Base-by-base conservation (phyloP, 2,888 invertebrate species). In the Fragum fragum region DNA sequence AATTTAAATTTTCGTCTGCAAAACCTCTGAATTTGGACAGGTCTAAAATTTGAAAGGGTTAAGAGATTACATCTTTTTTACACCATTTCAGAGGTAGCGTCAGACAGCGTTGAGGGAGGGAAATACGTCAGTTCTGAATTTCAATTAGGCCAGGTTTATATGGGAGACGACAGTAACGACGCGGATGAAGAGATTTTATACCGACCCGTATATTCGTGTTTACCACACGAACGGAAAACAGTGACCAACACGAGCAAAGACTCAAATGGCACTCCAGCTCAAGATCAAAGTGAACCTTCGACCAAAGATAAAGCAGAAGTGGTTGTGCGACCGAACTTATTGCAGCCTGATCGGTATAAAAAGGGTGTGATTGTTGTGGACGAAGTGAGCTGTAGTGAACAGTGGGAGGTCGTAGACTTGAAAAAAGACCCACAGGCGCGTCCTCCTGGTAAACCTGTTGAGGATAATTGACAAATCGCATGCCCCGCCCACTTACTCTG, bases 81-180 rank as follows among this genome's bases (percentile, higher is more conserved):
- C n/a, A n/a, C n/a, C 55, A 21, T 57, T 69, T 92, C 93, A 97
- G 97, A 97, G 91, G 96, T 96, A 79, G 96, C 97, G 32, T 96
- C 96, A 77, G 96, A 96, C 66, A 96, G 96, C 89, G 97, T 97
- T 0, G 97, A 97, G 94, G 97, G 97, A 16, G 97, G 97, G 0
- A 96, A 96, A 94, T 97, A 97, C 95, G 96, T 97, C 66, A 97
- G 97, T 26, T 97, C 97, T 0, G 97, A 97, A 94, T 97, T 97
- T 93, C 96, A 97, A 73, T 94, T 97, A 70, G 97, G 97, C 1
- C 97, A 97, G 94, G 97, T 97, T 5, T 97, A 97, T 92, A 97
- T 97, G 93, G 97, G 97, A 23, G 96, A 95, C 23, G 93, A 92
- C 76, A 95, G 95, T 72, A 78, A 81, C 21, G 96, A 96, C 81